Percentiles rank a stretch among this genome's conserved stretches.
These are phyloP conservation scores for Aphyosemion australe DNA, from an alignment of 2,113 vertebrate genomes.

Conservation along the genomic window DNA sequence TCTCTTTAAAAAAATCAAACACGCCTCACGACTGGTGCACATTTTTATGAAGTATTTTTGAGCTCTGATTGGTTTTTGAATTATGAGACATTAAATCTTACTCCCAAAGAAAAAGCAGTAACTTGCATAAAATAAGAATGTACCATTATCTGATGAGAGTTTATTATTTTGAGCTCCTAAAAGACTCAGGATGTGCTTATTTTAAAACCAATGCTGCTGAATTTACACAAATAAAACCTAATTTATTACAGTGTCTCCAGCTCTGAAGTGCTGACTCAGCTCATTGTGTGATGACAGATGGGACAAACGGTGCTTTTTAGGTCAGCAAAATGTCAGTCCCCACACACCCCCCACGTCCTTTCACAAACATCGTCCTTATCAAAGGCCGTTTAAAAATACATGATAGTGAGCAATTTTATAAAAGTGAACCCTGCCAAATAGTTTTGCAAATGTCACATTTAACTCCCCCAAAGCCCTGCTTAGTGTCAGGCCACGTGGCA, in stretches of 20 bases:
- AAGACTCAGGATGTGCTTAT: neutral
- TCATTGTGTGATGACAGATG: conserved; percentile 20
- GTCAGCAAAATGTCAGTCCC: conserved; percentile 53
- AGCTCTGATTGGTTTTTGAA: too few relatives aligned
- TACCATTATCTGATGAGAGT: too few relatives aligned
- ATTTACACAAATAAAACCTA: conserved; percentile 31
- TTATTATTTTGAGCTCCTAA: neutral
- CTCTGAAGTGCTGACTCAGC: conserved; percentile 28
- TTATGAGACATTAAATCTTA: too few relatives aligned
- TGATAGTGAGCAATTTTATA: conserved; percentile 46
- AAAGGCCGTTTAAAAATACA: conserved; percentile 48
- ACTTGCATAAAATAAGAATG: too few relatives aligned
- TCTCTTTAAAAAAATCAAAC: neutral
- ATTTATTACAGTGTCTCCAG: conserved; percentile 18
- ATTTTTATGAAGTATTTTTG: too few relatives aligned
- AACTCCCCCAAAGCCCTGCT: conserved; percentile 40
- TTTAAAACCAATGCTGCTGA: conserved; percentile 13
- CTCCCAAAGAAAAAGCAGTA: too few relatives aligned
- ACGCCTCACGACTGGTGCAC: too few relatives aligned
- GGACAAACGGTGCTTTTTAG: conserved; percentile 47
- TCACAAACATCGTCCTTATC: conserved; percentile 52
- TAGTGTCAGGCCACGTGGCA: conserved; percentile 52
- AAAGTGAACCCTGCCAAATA: conserved; percentile 35
- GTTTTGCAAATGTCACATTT: conserved; percentile 63
- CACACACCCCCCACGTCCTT: conserved; percentile 39